Conservation (phyloP, 2,888 invertebrate species). For the Tinea trinotella region DNA sequence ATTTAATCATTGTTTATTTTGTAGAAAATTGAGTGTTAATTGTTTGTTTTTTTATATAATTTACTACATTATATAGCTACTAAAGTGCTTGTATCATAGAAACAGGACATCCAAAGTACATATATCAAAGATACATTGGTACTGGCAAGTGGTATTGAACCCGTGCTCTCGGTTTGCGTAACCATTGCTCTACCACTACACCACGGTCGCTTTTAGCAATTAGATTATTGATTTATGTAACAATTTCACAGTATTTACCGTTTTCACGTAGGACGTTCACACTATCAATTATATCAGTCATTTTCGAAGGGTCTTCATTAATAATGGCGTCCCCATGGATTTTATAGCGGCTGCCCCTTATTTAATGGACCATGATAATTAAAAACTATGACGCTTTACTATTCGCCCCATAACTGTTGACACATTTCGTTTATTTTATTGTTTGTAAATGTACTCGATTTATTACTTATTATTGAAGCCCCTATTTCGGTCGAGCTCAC, state of each 20-base stretch:
- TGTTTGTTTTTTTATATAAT: too few relatives aligned
- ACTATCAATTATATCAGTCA: neutral
- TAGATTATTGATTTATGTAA: neutral
- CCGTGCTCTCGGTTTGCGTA: too few relatives aligned
- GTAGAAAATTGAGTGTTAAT: too few relatives aligned
- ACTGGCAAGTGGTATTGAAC: neutral
- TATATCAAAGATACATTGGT: neutral
- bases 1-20: too few relatives aligned
- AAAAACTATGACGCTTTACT: slow-evolving; percentile 64
- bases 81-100: too few relatives aligned
- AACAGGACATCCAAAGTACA: too few relatives aligned
- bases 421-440: slow-evolving; percentile 25
- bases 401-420: slow-evolving; percentile 36
- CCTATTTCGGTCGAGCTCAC: too few relatives aligned
- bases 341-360: slow-evolving; percentile 27
- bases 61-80: too few relatives aligned
- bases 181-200: too few relatives aligned
- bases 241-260: slow-evolving; percentile 13
- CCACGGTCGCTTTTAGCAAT: neutral
- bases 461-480: neutral
- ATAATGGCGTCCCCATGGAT: neutral
- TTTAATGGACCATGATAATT: slow-evolving; percentile 62
- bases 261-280: neutral
- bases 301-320: neutral
- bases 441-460: neutral